These are phyloP conservation scores for Plusia festucae DNA, from an alignment of 2,888 invertebrate genomes.

Conservation along the genomic window DNA sequence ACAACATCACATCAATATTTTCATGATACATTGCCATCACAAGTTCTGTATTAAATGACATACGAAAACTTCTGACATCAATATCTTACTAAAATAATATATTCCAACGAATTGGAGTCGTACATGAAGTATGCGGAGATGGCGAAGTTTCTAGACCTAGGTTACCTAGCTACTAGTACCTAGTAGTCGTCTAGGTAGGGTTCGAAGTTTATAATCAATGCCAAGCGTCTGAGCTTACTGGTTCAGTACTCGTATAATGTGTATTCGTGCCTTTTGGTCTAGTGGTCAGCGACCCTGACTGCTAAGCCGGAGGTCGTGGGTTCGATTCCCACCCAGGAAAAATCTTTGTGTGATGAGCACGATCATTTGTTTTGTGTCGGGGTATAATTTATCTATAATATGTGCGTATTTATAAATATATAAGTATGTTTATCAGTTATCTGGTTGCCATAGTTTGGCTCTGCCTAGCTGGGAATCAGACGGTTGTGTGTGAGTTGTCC, in stretches of 20 bases:
- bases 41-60: conserved; percentile 35
- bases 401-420: no score
- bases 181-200: conserved; percentile 19
- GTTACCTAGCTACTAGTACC: conserved; percentile 27
- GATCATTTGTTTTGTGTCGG: no score
- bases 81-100: conserved; percentile 47
- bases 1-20: conserved; percentile 3
- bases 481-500: no score
- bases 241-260: conserved; percentile 11
- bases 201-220: conserved; percentile 45
- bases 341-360: no score
- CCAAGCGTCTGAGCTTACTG: conserved; percentile 21
- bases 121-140: conserved; percentile 58
- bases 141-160: conserved; percentile 54
- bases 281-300: no score
- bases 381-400: no score
- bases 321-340: no score
- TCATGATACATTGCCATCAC: conserved; percentile 12
- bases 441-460: no score
- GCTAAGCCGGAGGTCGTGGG: no score
- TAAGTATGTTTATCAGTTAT: no score
- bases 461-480: no score
- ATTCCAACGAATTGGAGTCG: conserved; percentile 47
- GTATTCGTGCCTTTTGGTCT: conserved; percentile 18
- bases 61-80: conserved; percentile 26